Evolutionary conservation across 2,888 invertebrate genomes (phyloP).

Genomic region (Limnephilus rhombicus): DNA sequence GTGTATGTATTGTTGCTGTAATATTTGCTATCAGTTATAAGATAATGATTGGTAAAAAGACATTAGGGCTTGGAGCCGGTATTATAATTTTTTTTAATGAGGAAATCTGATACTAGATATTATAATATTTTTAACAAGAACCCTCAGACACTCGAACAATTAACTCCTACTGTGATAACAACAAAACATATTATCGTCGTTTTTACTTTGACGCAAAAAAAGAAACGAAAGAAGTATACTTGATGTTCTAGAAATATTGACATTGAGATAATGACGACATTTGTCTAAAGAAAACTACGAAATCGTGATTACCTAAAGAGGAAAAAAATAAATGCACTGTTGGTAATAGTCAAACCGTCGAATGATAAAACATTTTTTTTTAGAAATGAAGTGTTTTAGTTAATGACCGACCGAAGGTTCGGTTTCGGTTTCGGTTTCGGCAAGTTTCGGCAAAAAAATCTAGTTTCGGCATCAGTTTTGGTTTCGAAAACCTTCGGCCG

Average conservation of each 20-base stretch:
- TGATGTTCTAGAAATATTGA: not conserved
- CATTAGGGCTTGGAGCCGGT: not conserved
- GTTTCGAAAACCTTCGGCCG: no score
- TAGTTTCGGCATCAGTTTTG: no score
- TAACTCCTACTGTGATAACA: not conserved
- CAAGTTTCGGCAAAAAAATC: no score
- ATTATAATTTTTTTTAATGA: not conserved
- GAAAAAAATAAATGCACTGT: no score
- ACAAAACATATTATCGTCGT: not conserved
- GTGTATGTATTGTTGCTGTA: no score
- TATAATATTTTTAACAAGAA: not conserved
- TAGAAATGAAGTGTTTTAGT: no score
- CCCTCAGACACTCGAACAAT: not conserved
- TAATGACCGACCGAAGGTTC: no score
- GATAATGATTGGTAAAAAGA: not conserved
- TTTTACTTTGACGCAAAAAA: not conserved
- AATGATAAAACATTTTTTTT: no score
- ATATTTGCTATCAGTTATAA: not conserved
- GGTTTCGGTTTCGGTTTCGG: no score
- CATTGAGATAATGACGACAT: not conserved
- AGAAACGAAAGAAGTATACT: not conserved
- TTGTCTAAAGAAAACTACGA: not conserved
- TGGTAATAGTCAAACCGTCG: no score
- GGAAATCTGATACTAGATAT: not conserved
- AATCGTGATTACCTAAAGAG: not conserved